Conservation (phyloP, 2,888 invertebrate genomes). For the Leucophenga montana region DNA sequence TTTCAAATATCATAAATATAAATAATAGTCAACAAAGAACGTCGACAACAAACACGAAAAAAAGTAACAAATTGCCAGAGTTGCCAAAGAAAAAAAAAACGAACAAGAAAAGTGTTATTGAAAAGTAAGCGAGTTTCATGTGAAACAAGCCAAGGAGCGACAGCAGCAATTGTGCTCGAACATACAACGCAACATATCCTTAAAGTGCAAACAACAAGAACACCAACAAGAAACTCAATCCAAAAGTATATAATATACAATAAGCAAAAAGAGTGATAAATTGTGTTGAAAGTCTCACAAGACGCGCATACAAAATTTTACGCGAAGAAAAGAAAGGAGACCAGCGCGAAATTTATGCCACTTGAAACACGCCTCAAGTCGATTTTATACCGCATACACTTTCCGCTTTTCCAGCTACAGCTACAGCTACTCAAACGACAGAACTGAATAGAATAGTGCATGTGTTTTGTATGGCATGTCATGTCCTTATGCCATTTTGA, state of each 20-base stretch:
- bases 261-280: slow-evolving; percentile 49
- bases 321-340: not conserved
- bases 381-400: not conserved
- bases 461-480: slow-evolving; percentile 3
- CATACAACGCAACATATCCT: slow-evolving; percentile 19
- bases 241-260: slow-evolving; percentile 32
- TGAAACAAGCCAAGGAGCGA: slow-evolving; percentile 18
- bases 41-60: slow-evolving; percentile 13
- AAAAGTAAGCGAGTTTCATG: slow-evolving; percentile 21
- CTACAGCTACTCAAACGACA: no score
- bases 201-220: slow-evolving; percentile 20
- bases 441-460: not conserved
- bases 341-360: slow-evolving; percentile 43
- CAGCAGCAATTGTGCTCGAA: no score
- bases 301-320: slow-evolving; percentile 57
- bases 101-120: slow-evolving; percentile 17
- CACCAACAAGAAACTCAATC: slow-evolving; percentile 1
- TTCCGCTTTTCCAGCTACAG: not conserved
- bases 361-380: not conserved
- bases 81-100: not conserved
- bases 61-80: slow-evolving; percentile 7
- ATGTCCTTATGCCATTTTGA: slow-evolving; percentile 9
- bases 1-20: slow-evolving; percentile 44
- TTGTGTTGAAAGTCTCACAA: slow-evolving; percentile 52
- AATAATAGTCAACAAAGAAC: slow-evolving; percentile 48